Base-by-base conservation (phyloP, 2,888 invertebrate species). In the Eueremaeus valkanovi region DNA sequence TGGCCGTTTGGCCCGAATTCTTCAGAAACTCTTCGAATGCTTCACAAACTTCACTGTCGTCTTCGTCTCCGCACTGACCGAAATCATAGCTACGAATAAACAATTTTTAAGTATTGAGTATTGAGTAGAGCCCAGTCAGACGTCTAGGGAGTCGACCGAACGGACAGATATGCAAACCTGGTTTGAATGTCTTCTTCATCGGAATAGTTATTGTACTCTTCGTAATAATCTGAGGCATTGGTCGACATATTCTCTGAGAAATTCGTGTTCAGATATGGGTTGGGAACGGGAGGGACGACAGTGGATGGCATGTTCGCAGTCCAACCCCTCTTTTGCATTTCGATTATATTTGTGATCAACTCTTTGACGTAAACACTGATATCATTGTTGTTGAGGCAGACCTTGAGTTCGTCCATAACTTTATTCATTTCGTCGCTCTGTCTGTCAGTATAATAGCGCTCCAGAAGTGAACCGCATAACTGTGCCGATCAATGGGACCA, bases 1-100 rank as follows among this genome's bases (percentile, higher is more conserved):
- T n/a, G n/a, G n/a, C n/a, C n/a, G 63, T 74, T 55, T 73, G 77
- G n/a, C 76, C 76, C 11, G 66, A 63, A 21, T 36, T 51, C 72
- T 70, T 49, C n/a, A 77, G 72, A 49, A 77, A 77, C 36, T 76
- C 73, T 63, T 77, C 77, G 42, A 76, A 77, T 13, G 77, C 77
- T 18, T 77, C 68, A 45, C 72, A 73, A 51, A 77, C 74, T 33
- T 76, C 74, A 31, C 45, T 72, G 40, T 76, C 63, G 5, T 63
- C n/a, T 72, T 77, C 76, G 36, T 77, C 77, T 3, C 74, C 77
- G 45, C 76, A 76, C 16, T 49, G 58, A 49, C 77, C 77, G 42
- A 77, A 77, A 55, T 76, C 77, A 49, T 77, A 77, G 5, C 76
- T 74, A 66, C 11, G 21, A 24, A 24, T n/a, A n/a, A n/a, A n/a